Evolutionary conservation across 2,888 invertebrate species (phyloP), one percentile per base, ranked within the genome.

Genomic region (Acrocera orbiculus): DNA sequence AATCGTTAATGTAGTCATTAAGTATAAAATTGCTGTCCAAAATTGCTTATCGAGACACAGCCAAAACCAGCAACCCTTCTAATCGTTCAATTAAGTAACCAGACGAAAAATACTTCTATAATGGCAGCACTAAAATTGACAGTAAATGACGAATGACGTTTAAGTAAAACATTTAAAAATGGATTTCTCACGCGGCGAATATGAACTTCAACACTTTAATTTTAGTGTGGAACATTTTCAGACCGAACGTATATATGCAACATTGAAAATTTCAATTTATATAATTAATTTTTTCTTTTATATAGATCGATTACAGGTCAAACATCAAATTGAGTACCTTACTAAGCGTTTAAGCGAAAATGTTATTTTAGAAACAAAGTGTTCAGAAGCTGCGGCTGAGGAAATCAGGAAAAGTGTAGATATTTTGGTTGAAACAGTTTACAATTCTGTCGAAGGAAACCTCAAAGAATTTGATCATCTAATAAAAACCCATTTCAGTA

Each of bases 201-300:
- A 46, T 33, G 49, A 52, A 45, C 42, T 50, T 20, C 49, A 50
- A 34, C 46, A 47, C 38, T 52, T 49, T 33, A 43, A 42, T 2
- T 51, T 50, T 36, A 46, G 50, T 2, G 42, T 44, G 1, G 46
- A 48, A 28, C 47, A 51, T 38, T 35, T 47, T 24, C 44, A 46
- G 10, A 16, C 48, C 9, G 50, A 50, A 36, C 44, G 52, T 52
- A 42, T 41, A 43, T 44, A 22, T n/a, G n/a, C n/a, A n/a, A n/a
- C 8, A 2, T 5, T 19, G 19, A 10, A n/a, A 23, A 23, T 23
- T 23, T 23, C 5, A 4, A 4, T 23, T 7, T 23, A 10, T 23
- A 4, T 23, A 10, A 4, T 23, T 23, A 4, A 10, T 23, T 23
- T 23, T 23, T 23, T 16, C n/a, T 23, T 26, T 17, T 20, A 11